A percentile compares a stretch with the other conserved stretches of the same genome.
Conservation (phyloP, 2,888 invertebrate genomes). For the Stramonita haemastoma region DNA sequence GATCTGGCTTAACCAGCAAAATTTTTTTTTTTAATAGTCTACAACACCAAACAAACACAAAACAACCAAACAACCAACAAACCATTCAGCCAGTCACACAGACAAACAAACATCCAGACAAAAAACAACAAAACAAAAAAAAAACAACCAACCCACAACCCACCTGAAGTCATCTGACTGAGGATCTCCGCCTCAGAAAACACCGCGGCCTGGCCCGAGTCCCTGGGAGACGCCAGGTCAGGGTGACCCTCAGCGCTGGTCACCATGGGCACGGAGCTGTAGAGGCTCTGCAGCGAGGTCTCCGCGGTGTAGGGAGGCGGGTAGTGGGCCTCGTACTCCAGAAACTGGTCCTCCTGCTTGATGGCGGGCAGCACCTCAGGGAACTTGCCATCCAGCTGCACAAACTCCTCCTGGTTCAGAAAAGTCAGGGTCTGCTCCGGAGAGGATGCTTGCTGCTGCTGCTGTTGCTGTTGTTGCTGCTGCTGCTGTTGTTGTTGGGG, state of each 20-base stretch:
- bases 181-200: conserved; percentile 36
- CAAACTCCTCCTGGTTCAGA: conserved; percentile 14
- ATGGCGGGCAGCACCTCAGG: not conserved
- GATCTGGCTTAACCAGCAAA: too few species aligned
- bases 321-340: conserved; percentile 50
- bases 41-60: not conserved
- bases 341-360: conserved; percentile 52
- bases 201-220: not conserved
- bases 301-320: conserved; percentile 30
- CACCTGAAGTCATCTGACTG: conserved; percentile 39
- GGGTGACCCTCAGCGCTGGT: not conserved
- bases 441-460: conserved; percentile 13
- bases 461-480: conserved; percentile 16
- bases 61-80: not conserved
- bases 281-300: conserved; percentile 25
- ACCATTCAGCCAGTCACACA: too few species aligned
- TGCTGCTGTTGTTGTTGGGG: not conserved
- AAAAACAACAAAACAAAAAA: not conserved
- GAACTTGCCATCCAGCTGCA: not conserved
- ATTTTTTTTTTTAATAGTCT: too few species aligned
- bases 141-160: not conserved
- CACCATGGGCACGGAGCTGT: conserved; percentile 40
- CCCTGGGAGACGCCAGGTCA: not conserved
- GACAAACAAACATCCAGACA: not conserved
- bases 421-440: not conserved